These are phyloP conservation scores for Cataglyphis albicans DNA, from an alignment of 2,888 invertebrate species.

Conservation along the genomic window DNA sequence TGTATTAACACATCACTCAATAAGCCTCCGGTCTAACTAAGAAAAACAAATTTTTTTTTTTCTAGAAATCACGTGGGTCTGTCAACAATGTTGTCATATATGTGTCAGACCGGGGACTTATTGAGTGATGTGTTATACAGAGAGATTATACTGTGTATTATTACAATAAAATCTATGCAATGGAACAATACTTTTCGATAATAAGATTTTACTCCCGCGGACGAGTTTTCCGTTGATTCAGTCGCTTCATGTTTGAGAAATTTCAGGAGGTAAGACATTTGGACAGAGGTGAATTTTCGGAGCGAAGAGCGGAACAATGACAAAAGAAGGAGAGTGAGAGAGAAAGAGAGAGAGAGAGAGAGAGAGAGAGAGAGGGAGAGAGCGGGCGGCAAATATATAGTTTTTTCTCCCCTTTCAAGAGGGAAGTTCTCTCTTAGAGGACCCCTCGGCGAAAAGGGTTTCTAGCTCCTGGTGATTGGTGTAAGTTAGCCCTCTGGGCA, in stretches of 20 bases:
- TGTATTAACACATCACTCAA: too few species aligned
- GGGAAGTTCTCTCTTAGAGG: slow-evolving; percentile 72
- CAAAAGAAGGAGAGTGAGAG: neutral
- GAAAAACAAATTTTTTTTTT: too few species aligned
- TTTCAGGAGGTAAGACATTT: slow-evolving; percentile 66
- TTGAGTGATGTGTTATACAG: neutral
- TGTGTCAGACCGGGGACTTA: too few species aligned
- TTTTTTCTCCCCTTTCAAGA: slow-evolving; percentile 68
- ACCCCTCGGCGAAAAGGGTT: slow-evolving; percentile 78
- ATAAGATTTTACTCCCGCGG: neutral
- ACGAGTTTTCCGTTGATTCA: slow-evolving; percentile 4
- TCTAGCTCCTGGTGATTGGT: slow-evolving; percentile 86
- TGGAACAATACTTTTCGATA: neutral
- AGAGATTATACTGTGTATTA: neutral
- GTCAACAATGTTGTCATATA: too few species aligned
- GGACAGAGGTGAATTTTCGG: slow-evolving; percentile 60
- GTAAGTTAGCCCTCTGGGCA: slow-evolving; percentile 84
- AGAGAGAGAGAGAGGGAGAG: slow-evolving; percentile 5
- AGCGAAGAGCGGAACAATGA: slow-evolving; percentile 57
- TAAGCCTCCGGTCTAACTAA: too few species aligned
- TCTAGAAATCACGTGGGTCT: too few species aligned
- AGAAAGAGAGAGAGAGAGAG: neutral
- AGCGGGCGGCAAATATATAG: slow-evolving; percentile 56
- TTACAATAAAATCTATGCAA: neutral
- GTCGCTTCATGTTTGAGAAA: slow-evolving; percentile 34